Evolutionary conservation across 1,140 invertebrate species (phyloP), one percentile per base, ranked within the genome.

Genomic region (Bradysia coprophila): DNA sequence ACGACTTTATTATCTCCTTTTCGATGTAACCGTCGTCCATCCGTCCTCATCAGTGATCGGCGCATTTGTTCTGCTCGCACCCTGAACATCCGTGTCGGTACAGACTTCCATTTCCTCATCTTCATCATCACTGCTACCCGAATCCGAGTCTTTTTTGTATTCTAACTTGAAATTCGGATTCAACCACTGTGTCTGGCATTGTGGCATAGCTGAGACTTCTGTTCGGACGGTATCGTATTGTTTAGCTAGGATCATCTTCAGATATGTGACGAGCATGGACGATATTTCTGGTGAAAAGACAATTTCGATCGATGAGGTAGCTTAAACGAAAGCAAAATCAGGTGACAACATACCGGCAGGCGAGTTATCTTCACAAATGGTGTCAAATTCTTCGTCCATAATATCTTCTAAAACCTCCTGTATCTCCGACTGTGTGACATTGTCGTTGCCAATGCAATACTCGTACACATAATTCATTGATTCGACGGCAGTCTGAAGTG

Each of bases 371-470:
- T 75, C 72, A 47, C 72, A 75, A 10, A 72, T 60, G 22, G 73
- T 76, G 24, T 75, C 63, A 56, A 76, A 75, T 49, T 76, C 71
- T 51, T 73, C 65, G 53, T 76, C 73, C 64, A 76, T 68, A 10
- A 74, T 59, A 48, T 75, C 73, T 46, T 74, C 71, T 24, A 76
- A 51, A 2, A 70, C 62, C 46, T 75, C 72, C 39, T 65, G 61
- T 9, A 75, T 56, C 43, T 73, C 67, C 41, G 68, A 65, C 24
- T 56, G 49, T 23, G 72, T 66, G 3, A 71, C 60, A 33, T 70
- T 63, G 10, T 52, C 49, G 50, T 75, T 71, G 42, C 64, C 61
- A n/a, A 70, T 62, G 49, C 71, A 73, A 49, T 66, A 73, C 44
- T 70, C 58, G 40, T 68, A 65, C 37, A 72, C 62, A 45, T 73